Evolutionary conservation across 23 tunicate species (phyloP), one percentile per base, ranked within the genome.

Genomic region (Halocynthia aurantium): DNA sequence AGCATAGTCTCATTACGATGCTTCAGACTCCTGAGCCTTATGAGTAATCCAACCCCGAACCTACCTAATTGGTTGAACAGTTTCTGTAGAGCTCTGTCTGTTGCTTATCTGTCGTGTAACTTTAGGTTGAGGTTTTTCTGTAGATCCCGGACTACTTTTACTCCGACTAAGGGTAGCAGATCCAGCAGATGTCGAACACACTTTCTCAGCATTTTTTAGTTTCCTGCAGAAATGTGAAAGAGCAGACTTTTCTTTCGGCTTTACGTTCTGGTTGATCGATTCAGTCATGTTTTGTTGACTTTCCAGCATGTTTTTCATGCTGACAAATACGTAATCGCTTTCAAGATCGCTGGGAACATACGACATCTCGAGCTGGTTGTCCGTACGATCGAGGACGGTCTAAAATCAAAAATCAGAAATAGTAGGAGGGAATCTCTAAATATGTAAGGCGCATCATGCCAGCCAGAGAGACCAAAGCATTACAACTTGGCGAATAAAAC

Each of bases 331-430:
- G 53, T 83, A 83, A 51, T 82, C 81, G 50, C 55, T 50, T 17
- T 88, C 95, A 8, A 88, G 21, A 6, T 83, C 95, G 57, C 87
- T 70, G 6, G 80, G 87, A 8, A 88, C 84, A 50, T 51, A 53
- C 9, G 78, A 74, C 62, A 74, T 74, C 56, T 52, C 56, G 40
- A 74, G 64, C 9, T 31, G 44, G 44, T 31, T 31, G 44, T 31
- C 44, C 1, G 44, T 31, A 31, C 44, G 44, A 31, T 31, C 44
- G 4, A 31, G 4, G 44, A 31, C 44, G 4, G 44, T 31, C 44
- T 31, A 4, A 31, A 31, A 31, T 31, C 44, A 31, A 31, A 31
- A 31, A 31, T 31, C 44, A 31, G 44, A 31, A 31, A 31, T 31
- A 31, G 44, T 31, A 31, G 2, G 18, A 60, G 64, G 4, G 4